phyloP scores from a whole-genome alignment of 2,888 invertebrate genomes.

The Pteria penguin region DNA sequence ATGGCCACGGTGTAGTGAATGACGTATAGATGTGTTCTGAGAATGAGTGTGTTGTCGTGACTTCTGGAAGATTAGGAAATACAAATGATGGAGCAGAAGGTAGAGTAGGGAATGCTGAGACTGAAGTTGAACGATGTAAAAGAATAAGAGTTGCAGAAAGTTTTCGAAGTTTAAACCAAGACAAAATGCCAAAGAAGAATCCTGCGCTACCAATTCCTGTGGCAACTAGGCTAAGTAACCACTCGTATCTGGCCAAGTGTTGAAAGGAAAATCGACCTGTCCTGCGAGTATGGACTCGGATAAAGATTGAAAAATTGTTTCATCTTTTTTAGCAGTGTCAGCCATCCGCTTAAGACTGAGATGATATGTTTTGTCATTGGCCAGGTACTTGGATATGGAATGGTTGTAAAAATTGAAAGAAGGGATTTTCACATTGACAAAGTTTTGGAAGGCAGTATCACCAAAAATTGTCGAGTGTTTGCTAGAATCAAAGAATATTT shows the following conservation, averaged over 20 bases:
- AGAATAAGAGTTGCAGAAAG: no score
- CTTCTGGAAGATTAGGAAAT: no score
- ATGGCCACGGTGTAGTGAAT: no score
- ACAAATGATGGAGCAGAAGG: no score
- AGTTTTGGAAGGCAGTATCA: background rate
- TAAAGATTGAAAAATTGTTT: slow-evolving; percentile 3
- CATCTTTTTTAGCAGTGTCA: background rate
- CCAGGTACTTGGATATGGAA: background rate
- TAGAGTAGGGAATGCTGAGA: no score
- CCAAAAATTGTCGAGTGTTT: no score
- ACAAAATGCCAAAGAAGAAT: background rate
- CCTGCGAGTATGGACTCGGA: slow-evolving; percentile 17
- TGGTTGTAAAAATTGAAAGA: slow-evolving; percentile 9
- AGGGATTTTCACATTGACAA: background rate
- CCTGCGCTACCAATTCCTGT: background rate
- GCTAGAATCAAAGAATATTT: no score
- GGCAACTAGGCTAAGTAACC: background rate
- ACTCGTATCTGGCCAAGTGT: slow-evolving; percentile 14
- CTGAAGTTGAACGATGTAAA: no score
- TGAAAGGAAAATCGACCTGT: slow-evolving; percentile 6
- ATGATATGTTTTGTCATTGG: background rate
- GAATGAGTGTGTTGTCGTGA: no score
- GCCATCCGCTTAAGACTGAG: background rate
- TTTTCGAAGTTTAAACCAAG: no score
- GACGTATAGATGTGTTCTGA: no score